Evolutionary conservation across 2,797 vertebrate species (phyloP), one percentile per base, ranked within the genome.

Genomic region (Melanotaenia maccullochi): DNA sequence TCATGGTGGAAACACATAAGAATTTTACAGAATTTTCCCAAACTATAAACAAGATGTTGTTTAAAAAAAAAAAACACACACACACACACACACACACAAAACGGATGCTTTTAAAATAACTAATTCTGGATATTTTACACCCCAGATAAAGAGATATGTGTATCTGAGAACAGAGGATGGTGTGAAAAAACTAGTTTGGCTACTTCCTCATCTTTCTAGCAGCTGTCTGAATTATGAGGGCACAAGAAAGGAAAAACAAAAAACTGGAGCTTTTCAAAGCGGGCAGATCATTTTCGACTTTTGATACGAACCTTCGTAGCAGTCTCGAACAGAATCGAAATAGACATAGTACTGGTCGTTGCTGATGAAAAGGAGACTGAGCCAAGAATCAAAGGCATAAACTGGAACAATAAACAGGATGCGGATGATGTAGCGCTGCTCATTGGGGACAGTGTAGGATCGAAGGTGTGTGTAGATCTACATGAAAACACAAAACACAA

Each of bases 371-470:
- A 99, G 94, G 60, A 99, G 96, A 91, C 97, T 99, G 77, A 99
- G 96, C 98, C 98, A 99, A 9, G 98, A 99, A 86, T 98, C 96
- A 0, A 98, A 97, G 85, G 97, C 93, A 0, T 97, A 99, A 79
- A 99, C 86, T 0, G 97, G 98, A 47, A 99, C 97, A 0, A 99
- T 96, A 74, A 99, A 95, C 33, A 99, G 95, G 86, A 99, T 98
- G 67, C 97, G 97, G 82, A 99, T 96, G 92, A 99, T 96, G 89
- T 97, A 98, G 57, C 97, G 97, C 92, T 99, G 98, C 90, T 99
- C 97, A 0, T 95, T 96, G 36, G 98, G 97, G 2, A 95, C 78
- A 0, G 95, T 97, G 94, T 99, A 99, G 60, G 96, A 96, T 49
- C 91, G 94, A 73, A 99, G 95, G 90, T 99, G 97, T 18, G 93